Conservation (phyloP, 2,113 vertebrate genomes). For the Manacus vitellinus region DNA sequence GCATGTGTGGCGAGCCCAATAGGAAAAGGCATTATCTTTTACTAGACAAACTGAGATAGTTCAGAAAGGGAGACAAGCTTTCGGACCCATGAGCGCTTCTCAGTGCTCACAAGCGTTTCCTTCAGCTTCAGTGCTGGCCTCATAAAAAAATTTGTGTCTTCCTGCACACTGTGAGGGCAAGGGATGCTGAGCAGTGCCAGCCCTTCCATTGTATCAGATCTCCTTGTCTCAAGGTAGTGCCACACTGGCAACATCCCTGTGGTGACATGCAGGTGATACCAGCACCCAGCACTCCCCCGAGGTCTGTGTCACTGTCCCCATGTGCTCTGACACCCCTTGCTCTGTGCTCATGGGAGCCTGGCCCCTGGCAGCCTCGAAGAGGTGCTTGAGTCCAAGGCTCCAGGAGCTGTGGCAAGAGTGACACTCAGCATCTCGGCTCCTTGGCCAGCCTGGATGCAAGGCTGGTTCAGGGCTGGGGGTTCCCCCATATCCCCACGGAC, state of each 20-base stretch:
- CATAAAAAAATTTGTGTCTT: background rate
- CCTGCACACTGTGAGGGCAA: accelerated
- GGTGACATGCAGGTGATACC: background rate
- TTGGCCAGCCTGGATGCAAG: background rate
- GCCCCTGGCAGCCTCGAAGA: background rate
- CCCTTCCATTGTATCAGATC: background rate
- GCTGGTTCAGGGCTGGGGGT: background rate
- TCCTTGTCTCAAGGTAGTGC: accelerated
- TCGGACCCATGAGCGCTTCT: background rate
- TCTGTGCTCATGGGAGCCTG: background rate
- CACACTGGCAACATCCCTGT: background rate
- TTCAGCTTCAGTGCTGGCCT: accelerated
- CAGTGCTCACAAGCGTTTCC: background rate
- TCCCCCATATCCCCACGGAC: background rate
- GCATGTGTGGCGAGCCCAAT: accelerated
- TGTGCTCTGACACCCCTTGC: background rate
- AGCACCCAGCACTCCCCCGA: background rate
- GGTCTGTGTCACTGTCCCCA: background rate
- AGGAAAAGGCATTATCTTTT: background rate
- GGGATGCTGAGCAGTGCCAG: background rate
- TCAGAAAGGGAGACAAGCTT: background rate
- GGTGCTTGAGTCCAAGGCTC: background rate
- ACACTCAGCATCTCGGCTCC: accelerated
- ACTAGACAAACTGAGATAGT: background rate
- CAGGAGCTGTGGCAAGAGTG: background rate